Conservation (phyloP, 2,888 invertebrate genomes). For the Apocheima hispidaria region DNA sequence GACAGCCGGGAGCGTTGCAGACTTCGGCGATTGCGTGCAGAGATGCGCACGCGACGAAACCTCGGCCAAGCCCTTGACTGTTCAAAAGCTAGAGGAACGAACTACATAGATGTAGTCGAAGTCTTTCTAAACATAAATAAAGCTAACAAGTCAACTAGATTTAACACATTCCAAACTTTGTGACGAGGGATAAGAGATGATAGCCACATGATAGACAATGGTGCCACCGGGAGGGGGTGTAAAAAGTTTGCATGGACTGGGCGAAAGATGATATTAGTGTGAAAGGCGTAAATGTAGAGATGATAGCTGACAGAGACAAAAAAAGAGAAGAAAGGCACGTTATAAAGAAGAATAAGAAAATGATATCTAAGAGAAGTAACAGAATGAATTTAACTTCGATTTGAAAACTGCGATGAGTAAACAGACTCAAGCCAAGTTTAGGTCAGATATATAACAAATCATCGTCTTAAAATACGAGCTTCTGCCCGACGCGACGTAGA, state of each 20-base stretch:
- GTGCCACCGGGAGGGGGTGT: background rate
- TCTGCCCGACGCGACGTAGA: background rate
- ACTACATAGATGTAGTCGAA: background rate
- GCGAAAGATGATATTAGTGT: too few relatives aligned
- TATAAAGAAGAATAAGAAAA: background rate
- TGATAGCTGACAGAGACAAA: background rate
- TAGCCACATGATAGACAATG: background rate
- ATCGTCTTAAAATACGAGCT: background rate
- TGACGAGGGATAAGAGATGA: too few relatives aligned
- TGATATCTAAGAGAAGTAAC: background rate
- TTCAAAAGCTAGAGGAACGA: slow-evolving; percentile 67
- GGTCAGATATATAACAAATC: background rate
- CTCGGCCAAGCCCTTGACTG: slow-evolving; percentile 72
- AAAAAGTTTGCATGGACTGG: background rate
- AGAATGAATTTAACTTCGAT: background rate
- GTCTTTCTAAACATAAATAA: background rate
- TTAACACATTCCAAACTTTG: background rate
- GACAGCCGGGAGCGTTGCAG: slow-evolving; percentile 41
- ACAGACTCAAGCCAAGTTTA: background rate
- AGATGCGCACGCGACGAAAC: slow-evolving; percentile 38
- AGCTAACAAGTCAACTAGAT: background rate
- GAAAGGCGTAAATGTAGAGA: background rate
- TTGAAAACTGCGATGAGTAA: background rate
- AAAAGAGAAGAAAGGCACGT: background rate
- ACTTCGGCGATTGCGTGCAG: slow-evolving; percentile 59